These are phyloP conservation scores for Conomelus anceps DNA, from an alignment of 2,888 invertebrate species.

Conservation along the genomic window DNA sequence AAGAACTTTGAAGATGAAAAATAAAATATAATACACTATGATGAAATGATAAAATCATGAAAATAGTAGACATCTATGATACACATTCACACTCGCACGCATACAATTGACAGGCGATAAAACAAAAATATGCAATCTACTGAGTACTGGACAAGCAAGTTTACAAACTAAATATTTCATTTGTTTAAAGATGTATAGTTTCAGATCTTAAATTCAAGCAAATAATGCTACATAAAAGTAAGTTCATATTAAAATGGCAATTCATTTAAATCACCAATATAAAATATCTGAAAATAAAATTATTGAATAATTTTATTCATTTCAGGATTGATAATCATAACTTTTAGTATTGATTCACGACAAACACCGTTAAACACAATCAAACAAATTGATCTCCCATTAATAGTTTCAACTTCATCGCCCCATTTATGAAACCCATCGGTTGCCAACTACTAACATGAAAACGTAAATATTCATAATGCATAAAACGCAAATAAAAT, in stretches of 20 bases:
- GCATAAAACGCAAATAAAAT: too few relatives aligned
- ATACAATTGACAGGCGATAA: neutral
- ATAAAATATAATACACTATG: neutral
- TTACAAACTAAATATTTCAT: neutral
- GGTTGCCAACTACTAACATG: too few relatives aligned
- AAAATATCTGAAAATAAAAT: neutral
- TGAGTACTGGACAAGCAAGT: neutral
- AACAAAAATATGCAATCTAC: neutral
- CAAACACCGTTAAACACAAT: too few relatives aligned
- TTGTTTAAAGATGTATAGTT: neutral
- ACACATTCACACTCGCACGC: neutral
- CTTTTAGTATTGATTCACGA: neutral
- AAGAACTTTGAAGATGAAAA: neutral
- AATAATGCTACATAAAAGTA: neutral
- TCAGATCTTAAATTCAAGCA: neutral
- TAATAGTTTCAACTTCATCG: neutral
- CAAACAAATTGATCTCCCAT: too few relatives aligned
- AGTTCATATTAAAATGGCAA: neutral
- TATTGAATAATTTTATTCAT: neutral
- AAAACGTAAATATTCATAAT: too few relatives aligned
- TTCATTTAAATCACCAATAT: neutral
- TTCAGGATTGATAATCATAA: neutral
- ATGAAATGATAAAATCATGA: neutral
- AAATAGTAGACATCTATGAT: neutral
- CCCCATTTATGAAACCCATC: too few relatives aligned